phyloP scores from a whole-genome alignment of 2,113 vertebrate species.

The Alectura lathami region DNA sequence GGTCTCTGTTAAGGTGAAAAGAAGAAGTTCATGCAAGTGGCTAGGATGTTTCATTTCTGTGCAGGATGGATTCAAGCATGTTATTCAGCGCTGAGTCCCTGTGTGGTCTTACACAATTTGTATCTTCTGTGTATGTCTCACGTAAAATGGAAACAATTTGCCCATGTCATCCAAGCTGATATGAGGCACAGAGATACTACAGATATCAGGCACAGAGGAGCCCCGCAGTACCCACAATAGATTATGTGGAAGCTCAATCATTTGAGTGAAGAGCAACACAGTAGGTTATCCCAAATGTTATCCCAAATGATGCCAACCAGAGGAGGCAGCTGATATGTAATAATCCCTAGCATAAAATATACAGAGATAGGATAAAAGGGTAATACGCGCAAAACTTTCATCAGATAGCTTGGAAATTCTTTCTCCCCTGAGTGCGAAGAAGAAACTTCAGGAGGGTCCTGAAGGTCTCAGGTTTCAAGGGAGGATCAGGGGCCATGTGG shows the following conservation, averaged over 20 bases:
- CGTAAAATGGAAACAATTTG: not conserved
- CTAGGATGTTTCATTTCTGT: not conserved
- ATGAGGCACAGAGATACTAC: not conserved
- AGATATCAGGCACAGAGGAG: not conserved
- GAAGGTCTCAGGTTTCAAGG: slow-evolving; percentile 34
- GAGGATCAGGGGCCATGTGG: slow-evolving; percentile 1
- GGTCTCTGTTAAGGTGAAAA: not conserved
- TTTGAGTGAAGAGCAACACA: not conserved
- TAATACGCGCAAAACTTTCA: not conserved
- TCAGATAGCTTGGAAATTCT: not conserved
- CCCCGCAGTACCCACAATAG: not conserved
- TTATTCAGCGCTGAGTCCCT: not conserved
- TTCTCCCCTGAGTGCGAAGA: not conserved
- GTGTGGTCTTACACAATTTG: not conserved
- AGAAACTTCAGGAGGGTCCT: not conserved
- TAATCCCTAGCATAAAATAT: not conserved
- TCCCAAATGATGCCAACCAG: not conserved
- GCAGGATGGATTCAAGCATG: not conserved
- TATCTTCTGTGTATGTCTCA: rapidly evolving
- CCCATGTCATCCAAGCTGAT: not conserved
- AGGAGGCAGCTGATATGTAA: not conserved
- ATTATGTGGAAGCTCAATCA: not conserved
- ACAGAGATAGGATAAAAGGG: not conserved
- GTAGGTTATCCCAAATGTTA: not conserved
- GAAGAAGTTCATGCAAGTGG: not conserved